Evolutionary conservation across 2,113 vertebrate genomes (phyloP).

Genomic region (Phodopus roborovskii): DNA sequence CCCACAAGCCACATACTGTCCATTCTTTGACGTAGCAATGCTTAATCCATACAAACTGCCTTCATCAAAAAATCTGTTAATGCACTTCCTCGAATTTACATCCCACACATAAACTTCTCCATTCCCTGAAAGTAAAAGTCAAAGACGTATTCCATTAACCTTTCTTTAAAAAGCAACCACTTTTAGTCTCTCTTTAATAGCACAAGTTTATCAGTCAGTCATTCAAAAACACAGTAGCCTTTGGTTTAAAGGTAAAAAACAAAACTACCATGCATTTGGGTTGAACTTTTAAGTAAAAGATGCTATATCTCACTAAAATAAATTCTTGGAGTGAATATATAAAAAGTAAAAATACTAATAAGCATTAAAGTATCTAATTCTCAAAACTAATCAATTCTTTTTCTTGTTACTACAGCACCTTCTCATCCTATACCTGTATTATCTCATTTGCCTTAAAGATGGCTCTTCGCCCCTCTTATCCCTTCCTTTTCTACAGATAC

Average conservation of each 20-base stretch:
- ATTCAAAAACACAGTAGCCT: constrained; percentile 11
- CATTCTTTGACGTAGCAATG: constrained; percentile 91
- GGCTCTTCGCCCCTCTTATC: neutral
- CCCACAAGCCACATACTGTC: constrained; percentile 96
- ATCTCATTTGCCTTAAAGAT: neutral
- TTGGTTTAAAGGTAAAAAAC: neutral
- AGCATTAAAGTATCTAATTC: neutral
- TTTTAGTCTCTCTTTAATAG: constrained; percentile 22
- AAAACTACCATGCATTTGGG: neutral
- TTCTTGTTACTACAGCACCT: neutral
- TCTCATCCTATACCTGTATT: neutral
- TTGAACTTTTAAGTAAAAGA: constrained; percentile 44
- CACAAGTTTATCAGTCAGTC: neutral
- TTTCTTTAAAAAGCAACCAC: constrained; percentile 28
- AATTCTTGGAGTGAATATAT: neutral
- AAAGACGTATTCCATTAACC: constrained; percentile 3
- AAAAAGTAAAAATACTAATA: neutral
- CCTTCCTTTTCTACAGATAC: neutral
- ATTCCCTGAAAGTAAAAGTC: constrained; percentile 86
- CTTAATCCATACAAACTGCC: constrained; percentile 92
- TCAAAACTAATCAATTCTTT: neutral
- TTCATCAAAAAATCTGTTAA: constrained; percentile 93
- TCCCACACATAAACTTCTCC: constrained; percentile 97
- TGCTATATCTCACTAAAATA: neutral
- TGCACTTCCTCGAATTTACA: constrained; percentile 91